Conservation (phyloP, 2,888 invertebrate species). For the Eledone cirrhosa region DNA sequence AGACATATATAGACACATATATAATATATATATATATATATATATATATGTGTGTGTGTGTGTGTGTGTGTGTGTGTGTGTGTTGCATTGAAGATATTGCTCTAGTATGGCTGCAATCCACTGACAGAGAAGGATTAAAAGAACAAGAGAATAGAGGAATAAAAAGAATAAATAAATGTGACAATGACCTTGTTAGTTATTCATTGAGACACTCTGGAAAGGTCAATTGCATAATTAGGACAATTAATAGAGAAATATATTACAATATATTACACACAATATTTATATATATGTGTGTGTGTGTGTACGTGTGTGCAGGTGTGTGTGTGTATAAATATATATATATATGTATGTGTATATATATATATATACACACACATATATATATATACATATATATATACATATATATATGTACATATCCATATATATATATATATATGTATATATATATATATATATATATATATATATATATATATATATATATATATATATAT, state of each 20-base stretch:
- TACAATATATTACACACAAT: neutral
- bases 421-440: neutral
- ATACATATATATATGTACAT: neutral
- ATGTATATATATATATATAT: conserved; percentile 4
- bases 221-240: neutral
- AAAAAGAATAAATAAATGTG: no score
- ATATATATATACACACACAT: neutral
- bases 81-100: no score
- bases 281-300: neutral
- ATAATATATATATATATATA: neutral
- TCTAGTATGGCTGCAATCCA: no score
- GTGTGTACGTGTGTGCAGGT: neutral
- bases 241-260: neutral
- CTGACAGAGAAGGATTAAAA: no score
- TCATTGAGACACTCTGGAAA: neutral
- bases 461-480: conserved; percentile 3
- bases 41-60: no score
- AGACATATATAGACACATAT: no score
- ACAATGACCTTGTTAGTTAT: neutral
- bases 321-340: neutral
- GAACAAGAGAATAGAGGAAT: no score
- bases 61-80: no score
- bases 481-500: conserved; percentile 6
- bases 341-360: neutral
- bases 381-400: neutral